Evolutionary conservation across 2,113 vertebrate species (phyloP), one percentile per base, ranked within the genome.

Genomic region (Nibea coibor): DNA sequence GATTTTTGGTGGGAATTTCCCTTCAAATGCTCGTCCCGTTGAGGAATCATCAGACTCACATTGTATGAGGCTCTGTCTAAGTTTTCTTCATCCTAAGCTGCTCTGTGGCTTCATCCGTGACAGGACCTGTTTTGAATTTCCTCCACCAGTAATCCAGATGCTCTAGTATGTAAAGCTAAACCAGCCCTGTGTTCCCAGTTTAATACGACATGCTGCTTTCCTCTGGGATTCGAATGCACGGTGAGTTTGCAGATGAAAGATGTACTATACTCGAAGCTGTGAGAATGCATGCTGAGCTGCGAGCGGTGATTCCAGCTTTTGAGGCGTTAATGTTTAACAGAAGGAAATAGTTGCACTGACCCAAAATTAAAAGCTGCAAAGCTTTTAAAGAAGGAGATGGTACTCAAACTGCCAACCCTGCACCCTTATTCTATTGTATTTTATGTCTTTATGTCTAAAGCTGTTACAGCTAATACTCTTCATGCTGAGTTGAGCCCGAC

Each of bases 71-170:
- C 53, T 75, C 7, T 57, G 64, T 0, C 42, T 17, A 15, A 22
- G 54, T 22, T 53, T 24, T 24, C 19, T 14, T 22, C 5, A 11
- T 39, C 5, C 31, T 4, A 5, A 39, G 24, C 24, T 45, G 76
- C 48, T 63, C 47, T 28, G 65, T 69, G 56, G 65, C 53, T 28
- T 16, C 20, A 24, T 56, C 26, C 19, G 6, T n/a, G 16, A 26
- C n/a, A 59, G 22, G 11, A 72, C 54, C 42, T 47, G 54, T 50
- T 73, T 50, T 35, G 12, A 50, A 31, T 73, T 50, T 61, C 43
- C 70, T 72, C 19, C 70, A 48, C 56, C 56, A 3, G 10, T 48
- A 48, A 45, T 56, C 51, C 67, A 71, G 15, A 39, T 39, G 35
- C 35, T 39, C 50, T 31, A 16, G 66, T 9, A 17, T 69, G 66